Conservation (phyloP, 1,140 invertebrate species). For the Varroa destructor region DNA sequence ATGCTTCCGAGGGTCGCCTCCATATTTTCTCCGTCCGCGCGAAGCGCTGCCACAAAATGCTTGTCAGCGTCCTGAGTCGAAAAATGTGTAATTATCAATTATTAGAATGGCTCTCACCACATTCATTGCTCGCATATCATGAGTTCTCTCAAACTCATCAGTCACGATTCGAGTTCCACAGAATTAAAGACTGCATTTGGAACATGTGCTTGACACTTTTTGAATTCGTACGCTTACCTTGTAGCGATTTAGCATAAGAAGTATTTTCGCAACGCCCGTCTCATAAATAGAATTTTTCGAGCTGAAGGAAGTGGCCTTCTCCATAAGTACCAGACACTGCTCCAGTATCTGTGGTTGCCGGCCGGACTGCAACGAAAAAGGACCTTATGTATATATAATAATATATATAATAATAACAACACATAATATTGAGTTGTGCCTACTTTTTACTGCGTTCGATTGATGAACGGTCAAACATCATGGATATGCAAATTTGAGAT, state of each 20-base stretch:
- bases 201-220: no score
- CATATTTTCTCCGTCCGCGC: constrained; percentile 24
- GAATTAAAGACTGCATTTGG: no score
- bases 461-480: neutral
- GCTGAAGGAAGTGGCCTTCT: constrained; percentile 47
- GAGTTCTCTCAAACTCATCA: no score
- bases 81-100: no score
- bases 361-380: constrained; percentile 48
- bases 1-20: constrained; percentile 9
- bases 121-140: no score
- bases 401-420: neutral
- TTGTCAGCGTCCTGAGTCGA: constrained; percentile 52
- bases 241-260: constrained; percentile 22
- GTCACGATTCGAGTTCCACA: no score
- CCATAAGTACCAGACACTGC: constrained; percentile 56
- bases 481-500: neutral
- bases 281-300: constrained; percentile 27
- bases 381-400: neutral
- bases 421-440: neutral
- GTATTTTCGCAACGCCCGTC: constrained; percentile 12
- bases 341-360: constrained; percentile 54
- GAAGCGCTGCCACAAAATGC: constrained; percentile 44
- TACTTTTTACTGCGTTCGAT: no score
- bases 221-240: constrained; percentile 4
- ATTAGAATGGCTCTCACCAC: no score